Percentiles rank a stretch among this genome's conserved stretches.
These are phyloP conservation scores for Drosophila pruinosa DNA, from an alignment of 1,140 invertebrate genomes.

Conservation along the genomic window DNA sequence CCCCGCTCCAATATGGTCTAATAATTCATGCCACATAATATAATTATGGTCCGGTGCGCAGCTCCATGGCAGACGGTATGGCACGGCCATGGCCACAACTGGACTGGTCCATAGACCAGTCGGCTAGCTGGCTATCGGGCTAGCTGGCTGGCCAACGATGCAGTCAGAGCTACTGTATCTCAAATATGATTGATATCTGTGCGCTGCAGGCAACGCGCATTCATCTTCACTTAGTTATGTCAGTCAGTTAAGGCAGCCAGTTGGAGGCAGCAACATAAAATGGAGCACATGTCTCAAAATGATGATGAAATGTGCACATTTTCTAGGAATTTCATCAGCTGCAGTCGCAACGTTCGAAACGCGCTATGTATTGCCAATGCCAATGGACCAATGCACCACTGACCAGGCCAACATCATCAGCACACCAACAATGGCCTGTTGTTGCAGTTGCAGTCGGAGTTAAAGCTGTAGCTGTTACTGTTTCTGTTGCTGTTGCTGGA, in stretches of 20 bases:
- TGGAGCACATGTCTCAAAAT: slow-evolving; percentile 81
- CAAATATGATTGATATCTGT: slow-evolving; percentile 81
- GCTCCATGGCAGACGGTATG: slow-evolving; percentile 67
- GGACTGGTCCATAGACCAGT: neutral
- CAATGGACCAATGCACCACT: slow-evolving; percentile 8
- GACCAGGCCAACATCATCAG: slow-evolving; percentile 11
- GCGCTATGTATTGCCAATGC: slow-evolving; percentile 47
- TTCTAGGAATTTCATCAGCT: slow-evolving; percentile 73
- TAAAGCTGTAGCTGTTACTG: neutral
- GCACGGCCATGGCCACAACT: slow-evolving; percentile 70
- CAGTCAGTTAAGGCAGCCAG: slow-evolving; percentile 73
- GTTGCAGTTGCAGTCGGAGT: neutral
- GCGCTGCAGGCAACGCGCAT: slow-evolving; percentile 64
- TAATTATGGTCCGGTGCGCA: slow-evolving; percentile 75
- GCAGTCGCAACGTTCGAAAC: slow-evolving; percentile 37
- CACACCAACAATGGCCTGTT: slow-evolving; percentile 2
- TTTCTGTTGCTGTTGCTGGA: slow-evolving; percentile 1
- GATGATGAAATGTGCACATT: slow-evolving; percentile 82
- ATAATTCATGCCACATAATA: slow-evolving; percentile 82
- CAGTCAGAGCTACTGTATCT: slow-evolving; percentile 57
- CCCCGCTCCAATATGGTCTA: slow-evolving; percentile 80
- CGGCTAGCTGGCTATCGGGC: neutral
- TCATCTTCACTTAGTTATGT: slow-evolving; percentile 82
- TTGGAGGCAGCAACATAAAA: slow-evolving; percentile 50
- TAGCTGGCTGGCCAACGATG: slow-evolving; percentile 9